A percentile compares a stretch with the other conserved stretches of the same genome.
These are phyloP conservation scores for Caenorhabditis sp. DNA, from an alignment of 2,888 invertebrate genomes.

Conservation along the genomic window DNA sequence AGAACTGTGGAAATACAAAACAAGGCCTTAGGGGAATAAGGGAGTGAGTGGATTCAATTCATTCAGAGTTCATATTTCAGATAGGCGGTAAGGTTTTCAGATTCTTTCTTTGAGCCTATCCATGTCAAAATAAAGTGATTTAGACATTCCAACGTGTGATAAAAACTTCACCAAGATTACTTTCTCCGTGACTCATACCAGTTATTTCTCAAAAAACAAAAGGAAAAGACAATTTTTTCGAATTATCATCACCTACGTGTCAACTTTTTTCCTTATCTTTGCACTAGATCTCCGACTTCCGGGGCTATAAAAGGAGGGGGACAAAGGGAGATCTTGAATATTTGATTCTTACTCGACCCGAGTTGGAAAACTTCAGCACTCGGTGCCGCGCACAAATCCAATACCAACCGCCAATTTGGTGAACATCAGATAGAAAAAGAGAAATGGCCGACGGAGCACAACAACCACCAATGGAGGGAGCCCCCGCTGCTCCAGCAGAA, in stretches of 20 bases:
- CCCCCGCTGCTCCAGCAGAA: not conserved
- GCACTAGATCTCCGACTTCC: constrained; percentile 26
- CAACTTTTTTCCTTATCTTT: constrained; percentile 17
- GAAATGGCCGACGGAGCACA: constrained; percentile 63
- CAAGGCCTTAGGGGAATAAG: not conserved
- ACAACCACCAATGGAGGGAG: constrained; percentile 48
- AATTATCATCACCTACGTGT: not conserved
- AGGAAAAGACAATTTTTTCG: not conserved
- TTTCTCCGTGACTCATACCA: too few relatives aligned
- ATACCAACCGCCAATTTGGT: constrained; percentile 21
- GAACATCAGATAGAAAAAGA: constrained; percentile 27
- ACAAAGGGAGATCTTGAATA: not conserved
- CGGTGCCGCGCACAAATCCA: constrained; percentile 39
- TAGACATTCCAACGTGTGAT: too few relatives aligned
- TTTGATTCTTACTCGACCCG: constrained; percentile 54
- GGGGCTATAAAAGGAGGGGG: constrained; percentile 20
- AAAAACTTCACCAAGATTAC: too few relatives aligned
- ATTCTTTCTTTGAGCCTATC: too few relatives aligned
- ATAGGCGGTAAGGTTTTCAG: too few relatives aligned
- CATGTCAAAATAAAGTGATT: too few relatives aligned
- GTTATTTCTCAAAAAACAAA: not conserved
- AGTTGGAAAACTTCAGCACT: constrained; percentile 53
- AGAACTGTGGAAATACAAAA: not conserved
- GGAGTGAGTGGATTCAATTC: not conserved
- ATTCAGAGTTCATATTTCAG: too few relatives aligned